Base-by-base conservation (phyloP, 92 coral and sea anemone species). In the Epizoanthus rinbou region DNA sequence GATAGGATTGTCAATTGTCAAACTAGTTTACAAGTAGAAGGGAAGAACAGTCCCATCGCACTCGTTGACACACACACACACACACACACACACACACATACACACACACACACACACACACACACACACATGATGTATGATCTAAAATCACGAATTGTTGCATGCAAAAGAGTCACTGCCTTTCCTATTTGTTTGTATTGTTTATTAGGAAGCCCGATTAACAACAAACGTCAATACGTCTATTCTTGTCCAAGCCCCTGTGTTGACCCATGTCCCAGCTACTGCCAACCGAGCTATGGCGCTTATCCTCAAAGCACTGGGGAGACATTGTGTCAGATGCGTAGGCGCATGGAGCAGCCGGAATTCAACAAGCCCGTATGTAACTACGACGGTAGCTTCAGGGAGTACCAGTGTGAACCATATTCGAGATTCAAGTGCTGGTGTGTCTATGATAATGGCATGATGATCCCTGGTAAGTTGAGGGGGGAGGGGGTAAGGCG, bases 381-480 rank as follows among this genome's bases (percentile, higher is more conserved):
- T 81, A 89, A 91, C 79, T 75, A 39, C 41, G 92, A 91, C 45
- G 95, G 95, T 1, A 86, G 91, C 23, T 91, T 68, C 69, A 80
- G 95, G 67, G 90, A 89, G 69, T 91, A 91, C 69, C 95, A 91
- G 73, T 91, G 95, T 28, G 95, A 91, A 14, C 86, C 92, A 1
- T 89, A 91, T 80, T 91, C 92, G 18, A 80, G 90, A 24, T 83
- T 80, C 41, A 91, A 81, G 85, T 91, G 95, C 52, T 91, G 90
- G 91, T 91, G 95, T 56, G 95, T 91, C 35, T 91, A 89, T 69
- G 88, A 84, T n/a, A 89, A 91, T 45, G 95, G 92, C 33, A 88
- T 91, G 92, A 91, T 91, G 92, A 91, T 89, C 9, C 91, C 92
- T 17, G 91, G 95, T 91, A 80, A 63, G 74, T 19, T 47, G 50